phyloP scores from a whole-genome alignment of 2,888 invertebrate genomes.

The Notodonta dromedarius region DNA sequence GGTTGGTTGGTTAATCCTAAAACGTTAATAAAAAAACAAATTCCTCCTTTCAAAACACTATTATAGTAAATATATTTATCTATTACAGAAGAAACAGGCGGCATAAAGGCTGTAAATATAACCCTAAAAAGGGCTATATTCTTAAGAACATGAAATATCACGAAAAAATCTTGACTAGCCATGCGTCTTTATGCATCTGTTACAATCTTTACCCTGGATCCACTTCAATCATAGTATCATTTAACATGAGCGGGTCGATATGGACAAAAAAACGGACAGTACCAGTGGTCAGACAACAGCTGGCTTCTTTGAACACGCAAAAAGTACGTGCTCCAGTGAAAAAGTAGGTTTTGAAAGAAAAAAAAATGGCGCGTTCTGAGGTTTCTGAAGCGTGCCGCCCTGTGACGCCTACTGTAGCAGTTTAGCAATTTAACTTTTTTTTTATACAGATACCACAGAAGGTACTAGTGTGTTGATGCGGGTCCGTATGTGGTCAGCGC shows the following conservation, averaged over 20 bases:
- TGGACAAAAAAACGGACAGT: constrained; percentile 59
- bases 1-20: constrained; percentile 15
- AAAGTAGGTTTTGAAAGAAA: constrained; percentile 39
- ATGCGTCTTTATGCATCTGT: constrained; percentile 42
- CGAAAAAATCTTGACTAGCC: constrained; percentile 25
- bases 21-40: constrained; percentile 18
- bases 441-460: constrained; percentile 58
- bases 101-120: too few species aligned
- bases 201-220: constrained; percentile 41
- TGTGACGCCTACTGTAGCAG: constrained; percentile 59
- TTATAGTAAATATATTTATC: not conserved
- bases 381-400: constrained; percentile 76
- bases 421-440: constrained; percentile 61
- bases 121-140: too few species aligned
- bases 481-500: constrained; percentile 51
- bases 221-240: constrained; percentile 69
- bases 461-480: constrained; percentile 30
- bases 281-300: constrained; percentile 80
- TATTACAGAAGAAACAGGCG: not conserved
- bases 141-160: too few species aligned
- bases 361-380: constrained; percentile 62
- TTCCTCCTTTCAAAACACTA: not conserved
- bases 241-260: constrained; percentile 53
- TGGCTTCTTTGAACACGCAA: constrained; percentile 51
- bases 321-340: constrained; percentile 36